phyloP scores from a whole-genome alignment of 2,113 vertebrate genomes.

The Ariopsis seemanni region DNA sequence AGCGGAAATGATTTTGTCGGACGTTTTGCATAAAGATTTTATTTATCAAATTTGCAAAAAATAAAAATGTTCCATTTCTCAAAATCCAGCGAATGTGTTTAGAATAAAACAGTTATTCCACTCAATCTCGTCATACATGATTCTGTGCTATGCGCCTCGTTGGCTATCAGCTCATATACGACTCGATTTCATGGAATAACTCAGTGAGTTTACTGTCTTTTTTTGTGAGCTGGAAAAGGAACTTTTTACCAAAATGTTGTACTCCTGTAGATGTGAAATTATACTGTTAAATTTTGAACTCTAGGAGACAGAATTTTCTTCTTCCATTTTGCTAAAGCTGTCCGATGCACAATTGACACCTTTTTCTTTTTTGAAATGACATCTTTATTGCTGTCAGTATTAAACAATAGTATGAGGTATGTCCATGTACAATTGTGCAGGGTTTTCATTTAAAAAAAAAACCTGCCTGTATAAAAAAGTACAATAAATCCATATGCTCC shows the following conservation, averaged over 20 bases:
- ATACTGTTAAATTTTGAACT: neutral
- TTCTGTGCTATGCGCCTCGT: no score
- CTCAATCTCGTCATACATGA: no score
- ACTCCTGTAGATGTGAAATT: neutral
- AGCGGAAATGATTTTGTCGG: no score
- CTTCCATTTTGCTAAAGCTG: neutral
- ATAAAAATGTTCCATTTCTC: no score
- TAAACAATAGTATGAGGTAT: neutral
- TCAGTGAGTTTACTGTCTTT: neutral
- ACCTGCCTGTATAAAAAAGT: neutral
- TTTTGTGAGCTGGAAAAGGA: neutral
- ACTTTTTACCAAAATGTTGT: neutral
- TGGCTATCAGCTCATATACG: no score
- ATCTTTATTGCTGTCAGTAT: constrained; percentile 8
- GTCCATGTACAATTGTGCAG: neutral
- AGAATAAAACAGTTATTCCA: no score
- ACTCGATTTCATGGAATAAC: no score
- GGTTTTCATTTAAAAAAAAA: neutral
- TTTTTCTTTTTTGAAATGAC: neutral
- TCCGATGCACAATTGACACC: neutral
- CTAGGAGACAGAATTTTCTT: neutral
- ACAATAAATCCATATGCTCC: neutral
- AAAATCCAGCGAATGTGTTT: no score
- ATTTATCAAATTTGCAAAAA: no score
- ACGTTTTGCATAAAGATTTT: no score